A percentile compares a stretch with the other conserved stretches of the same genome.
These are phyloP conservation scores for Benitochromis conjunctus DNA, from an alignment of 2,113 vertebrate species.

Conservation along the genomic window DNA sequence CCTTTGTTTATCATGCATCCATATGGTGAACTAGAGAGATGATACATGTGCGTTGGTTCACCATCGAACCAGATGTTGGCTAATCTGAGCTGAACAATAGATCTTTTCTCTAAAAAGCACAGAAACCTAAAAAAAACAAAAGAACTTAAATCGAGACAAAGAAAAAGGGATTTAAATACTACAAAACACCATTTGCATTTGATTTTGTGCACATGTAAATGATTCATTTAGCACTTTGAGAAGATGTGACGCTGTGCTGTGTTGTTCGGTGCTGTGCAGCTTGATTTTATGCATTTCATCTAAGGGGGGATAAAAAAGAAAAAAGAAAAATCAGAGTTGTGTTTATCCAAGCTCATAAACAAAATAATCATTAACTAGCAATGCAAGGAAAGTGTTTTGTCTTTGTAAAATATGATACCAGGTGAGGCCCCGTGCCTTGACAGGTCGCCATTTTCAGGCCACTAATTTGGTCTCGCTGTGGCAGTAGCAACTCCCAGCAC, in stretches of 20 bases:
- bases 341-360: slow-evolving; percentile 35
- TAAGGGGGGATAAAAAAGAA: neutral
- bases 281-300: slow-evolving; percentile 23
- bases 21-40: neutral
- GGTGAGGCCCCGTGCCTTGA: slow-evolving; percentile 86
- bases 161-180: slow-evolving; percentile 11
- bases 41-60: neutral
- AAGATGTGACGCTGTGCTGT: neutral
- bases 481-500: slow-evolving; percentile 91
- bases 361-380: slow-evolving; percentile 48
- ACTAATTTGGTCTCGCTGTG: slow-evolving; percentile 93
- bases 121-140: neutral
- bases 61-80: slow-evolving; percentile 20
- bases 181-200: slow-evolving; percentile 32
- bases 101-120: slow-evolving; percentile 1
- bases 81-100: neutral
- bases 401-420: slow-evolving; percentile 76
- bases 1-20: neutral
- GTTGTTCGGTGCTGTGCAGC: slow-evolving; percentile 22
- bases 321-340: neutral
- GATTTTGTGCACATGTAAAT: slow-evolving; percentile 33
- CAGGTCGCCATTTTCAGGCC: slow-evolving; percentile 91
- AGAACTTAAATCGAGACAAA: neutral
- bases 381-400: slow-evolving; percentile 32
- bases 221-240: slow-evolving; percentile 13